Evolutionary conservation across 2,797 vertebrate species (phyloP), one percentile per base, ranked within the genome.

Genomic region (Pempheris klunzingeri): DNA sequence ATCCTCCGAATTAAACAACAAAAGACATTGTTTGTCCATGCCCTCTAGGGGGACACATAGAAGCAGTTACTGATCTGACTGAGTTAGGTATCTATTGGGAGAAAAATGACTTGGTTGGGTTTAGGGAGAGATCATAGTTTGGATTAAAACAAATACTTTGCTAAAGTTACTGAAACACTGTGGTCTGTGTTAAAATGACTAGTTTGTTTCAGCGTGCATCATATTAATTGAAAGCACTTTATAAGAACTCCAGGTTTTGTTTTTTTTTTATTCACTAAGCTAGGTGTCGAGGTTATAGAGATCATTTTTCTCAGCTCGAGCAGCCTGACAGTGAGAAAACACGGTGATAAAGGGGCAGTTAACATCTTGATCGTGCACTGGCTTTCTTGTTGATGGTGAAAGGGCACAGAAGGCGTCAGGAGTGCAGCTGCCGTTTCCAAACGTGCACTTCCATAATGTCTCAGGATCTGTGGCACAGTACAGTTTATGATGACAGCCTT

Each of bases 401-500:
- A 90, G 91, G 88, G 89, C 89, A 86, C 90, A 83, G 82, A 73
- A 90, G 89, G 91, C 92, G 91, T 90, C 68, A 83, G 86, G 77
- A 90, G 88, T 81, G 83, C 90, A 82, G 86, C 85, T 85, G 88
- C 90, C 82, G 81, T 89, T 90, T 90, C 81, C 76, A 71, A 83
- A 87, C 72, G 84, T 77, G 47, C 79, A 58, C 75, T 77, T n/a
- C n/a, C n/a, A n/a, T n/a, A n/a, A n/a, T n/a, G n/a, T n/a, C n/a
- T n/a, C n/a, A n/a, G n/a, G n/a, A n/a, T n/a, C n/a, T n/a, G n/a
- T n/a, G n/a, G n/a, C n/a, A n/a, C n/a, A n/a, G n/a, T n/a, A n/a
- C n/a, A n/a, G n/a, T n/a, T n/a, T n/a, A n/a, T n/a, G n/a, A n/a
- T n/a, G n/a, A n/a, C n/a, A n/a, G n/a, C n/a, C n/a, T n/a, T n/a